phyloP scores from a whole-genome alignment of 2,888 invertebrate species.

The Ichneumoninae sp. region DNA sequence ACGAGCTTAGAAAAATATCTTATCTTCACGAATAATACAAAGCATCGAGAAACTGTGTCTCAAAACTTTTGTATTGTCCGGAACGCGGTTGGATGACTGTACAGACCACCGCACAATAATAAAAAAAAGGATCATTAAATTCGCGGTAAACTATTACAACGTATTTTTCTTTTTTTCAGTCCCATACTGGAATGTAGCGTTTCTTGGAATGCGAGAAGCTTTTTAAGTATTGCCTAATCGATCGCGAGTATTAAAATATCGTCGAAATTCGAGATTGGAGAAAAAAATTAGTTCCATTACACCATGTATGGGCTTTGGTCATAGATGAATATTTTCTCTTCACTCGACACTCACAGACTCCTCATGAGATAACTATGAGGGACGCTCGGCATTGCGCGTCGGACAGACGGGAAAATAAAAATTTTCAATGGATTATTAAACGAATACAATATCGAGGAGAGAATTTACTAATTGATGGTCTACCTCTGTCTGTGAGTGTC shows the following conservation, averaged over 20 bases:
- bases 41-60: not conserved
- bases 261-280: not conserved
- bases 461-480: not conserved
- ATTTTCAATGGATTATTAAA: not conserved
- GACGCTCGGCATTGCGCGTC: not conserved
- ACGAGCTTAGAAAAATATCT: constrained; percentile 66
- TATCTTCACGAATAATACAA: constrained; percentile 51
- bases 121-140: not conserved
- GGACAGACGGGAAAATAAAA: not conserved
- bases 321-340: not conserved
- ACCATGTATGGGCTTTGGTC: not conserved
- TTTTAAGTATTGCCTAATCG: not conserved
- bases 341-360: not conserved
- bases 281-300: not conserved
- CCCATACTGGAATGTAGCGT: not conserved
- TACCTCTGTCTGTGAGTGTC: not conserved
- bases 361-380: not conserved
- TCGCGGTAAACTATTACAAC: not conserved
- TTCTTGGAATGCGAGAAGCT: not conserved
- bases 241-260: constrained; percentile 7
- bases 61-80: constrained; percentile 40
- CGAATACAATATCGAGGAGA: not conserved
- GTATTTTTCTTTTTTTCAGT: not conserved
- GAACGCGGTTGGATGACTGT: constrained; percentile 27
- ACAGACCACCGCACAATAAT: constrained; percentile 24